Base-by-base conservation (phyloP, 2,797 vertebrate genomes). In the Aselliscus stoliczkanus region DNA sequence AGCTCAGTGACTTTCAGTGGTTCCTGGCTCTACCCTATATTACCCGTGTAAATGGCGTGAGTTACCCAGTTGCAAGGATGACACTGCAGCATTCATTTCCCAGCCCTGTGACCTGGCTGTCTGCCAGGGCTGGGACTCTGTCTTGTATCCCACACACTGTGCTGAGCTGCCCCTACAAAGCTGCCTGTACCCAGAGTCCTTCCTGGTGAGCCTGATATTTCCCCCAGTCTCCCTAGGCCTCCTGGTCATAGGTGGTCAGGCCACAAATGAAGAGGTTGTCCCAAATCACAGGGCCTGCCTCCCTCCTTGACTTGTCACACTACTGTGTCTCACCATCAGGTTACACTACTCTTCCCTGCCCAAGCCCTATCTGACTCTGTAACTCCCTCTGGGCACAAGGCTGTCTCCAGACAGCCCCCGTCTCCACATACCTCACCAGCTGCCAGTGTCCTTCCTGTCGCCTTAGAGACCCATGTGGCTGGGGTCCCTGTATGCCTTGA, bases 31-130 rank as follows among this genome's bases (percentile, higher is more conserved):
- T 31, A 17, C 62, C 3, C 64, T 85, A 54, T 10, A 56, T 27
- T 31, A 31, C 3, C 1, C 14, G 7, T 12, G 56, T 29, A 21
- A 44, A 25, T 29, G n/a, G 31, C 27, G n/a, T 0, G 0, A 60
- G 14, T 87, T 31, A 10, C 44, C 44, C 50, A 31, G 52, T 47
- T 29, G 11, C 75, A 29, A 42, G 18, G 21, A 72, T 34, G 34
- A 62, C n/a, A 14, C 11, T 27, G 42, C 0, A 1, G 76, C 76
- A 44, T 65, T 50, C 31, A 18, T 56, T 64, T 90, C 65, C 21
- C 20, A 7, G 8, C 29, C 34, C 5, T n/a, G 11, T 31, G 25
- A 50, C 31, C 67, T 31, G 14, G 75, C 23, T 18, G 5, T 72
- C 37, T 86, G 69, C 47, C 65, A 72, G 39, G 25, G 52, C 47